Conservation (phyloP, 2,888 invertebrate species). For the Callyntrura guangdongensis region DNA sequence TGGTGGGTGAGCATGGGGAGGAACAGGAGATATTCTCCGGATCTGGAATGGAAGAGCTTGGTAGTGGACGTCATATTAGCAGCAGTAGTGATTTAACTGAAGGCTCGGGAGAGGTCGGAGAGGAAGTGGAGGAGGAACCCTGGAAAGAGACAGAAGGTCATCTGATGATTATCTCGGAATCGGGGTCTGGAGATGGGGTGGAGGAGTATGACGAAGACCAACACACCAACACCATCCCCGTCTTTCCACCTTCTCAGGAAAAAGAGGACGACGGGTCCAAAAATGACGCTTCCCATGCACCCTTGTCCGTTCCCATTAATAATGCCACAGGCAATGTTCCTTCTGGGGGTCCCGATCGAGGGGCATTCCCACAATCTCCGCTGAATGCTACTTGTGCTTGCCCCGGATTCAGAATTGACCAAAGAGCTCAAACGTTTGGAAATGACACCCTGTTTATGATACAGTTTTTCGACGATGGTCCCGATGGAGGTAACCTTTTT, state of each 20-base stretch:
- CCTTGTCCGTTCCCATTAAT: too few species aligned
- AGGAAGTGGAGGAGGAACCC: neutral
- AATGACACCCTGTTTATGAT: conserved; percentile 62
- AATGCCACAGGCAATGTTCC: too few species aligned
- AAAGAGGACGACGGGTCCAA: neutral
- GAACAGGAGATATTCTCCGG: conserved; percentile 53
- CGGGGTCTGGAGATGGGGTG: neutral
- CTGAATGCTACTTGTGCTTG: conserved; percentile 53
- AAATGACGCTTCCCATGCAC: too few species aligned
- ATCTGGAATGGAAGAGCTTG: conserved; percentile 54
- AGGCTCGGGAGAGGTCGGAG: neutral
- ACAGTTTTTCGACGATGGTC: neutral
- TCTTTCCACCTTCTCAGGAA: conserved; percentile 41
- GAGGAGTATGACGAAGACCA: conserved; percentile 11
- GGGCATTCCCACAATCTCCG: neutral
- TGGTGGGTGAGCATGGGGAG: conserved; percentile 35
- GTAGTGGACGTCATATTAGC: neutral
- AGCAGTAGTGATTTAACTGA: neutral
- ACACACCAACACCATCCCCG: conserved; percentile 28
- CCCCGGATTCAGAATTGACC: conserved; percentile 43
- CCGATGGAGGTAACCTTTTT: conserved; percentile 46
- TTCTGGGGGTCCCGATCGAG: neutral
- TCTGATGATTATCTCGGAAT: neutral
- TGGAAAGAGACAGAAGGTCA: neutral
- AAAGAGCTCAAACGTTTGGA: conserved; percentile 53